A percentile compares a stretch with the other conserved stretches of the same genome.
phyloP scores from a whole-genome alignment of 64 coral and sea anemone genomes.

The Stichodactyla mertensii region DNA sequence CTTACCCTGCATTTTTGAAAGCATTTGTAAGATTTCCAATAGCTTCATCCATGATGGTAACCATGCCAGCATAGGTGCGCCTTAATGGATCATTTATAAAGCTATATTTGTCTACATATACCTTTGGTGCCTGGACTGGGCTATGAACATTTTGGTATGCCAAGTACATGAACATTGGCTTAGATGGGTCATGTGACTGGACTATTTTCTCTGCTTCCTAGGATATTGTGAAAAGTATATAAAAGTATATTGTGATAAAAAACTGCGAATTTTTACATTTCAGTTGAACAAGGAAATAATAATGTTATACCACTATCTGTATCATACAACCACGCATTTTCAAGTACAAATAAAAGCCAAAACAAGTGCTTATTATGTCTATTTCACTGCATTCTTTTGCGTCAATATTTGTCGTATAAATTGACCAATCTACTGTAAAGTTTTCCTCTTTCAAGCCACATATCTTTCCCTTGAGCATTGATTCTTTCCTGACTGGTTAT shows the following conservation, averaged over 20 bases:
- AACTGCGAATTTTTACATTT: background rate
- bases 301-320: too few species aligned
- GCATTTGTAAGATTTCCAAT: constrained; percentile 65
- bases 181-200: constrained; percentile 39
- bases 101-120: constrained; percentile 45
- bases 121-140: constrained; percentile 68
- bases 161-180: constrained; percentile 76
- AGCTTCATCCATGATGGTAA: constrained; percentile 73
- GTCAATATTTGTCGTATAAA: too few species aligned
- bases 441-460: too few species aligned
- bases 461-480: too few species aligned
- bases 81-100: constrained; percentile 52
- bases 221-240: background rate
- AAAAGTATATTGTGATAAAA: background rate
- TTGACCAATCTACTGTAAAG: too few species aligned
- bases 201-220: constrained; percentile 63
- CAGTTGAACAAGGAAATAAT: background rate
- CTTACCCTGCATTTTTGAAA: constrained; percentile 61
- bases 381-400: too few species aligned
- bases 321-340: too few species aligned
- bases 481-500: background rate
- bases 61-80: constrained; percentile 78
- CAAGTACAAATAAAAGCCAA: too few species aligned
- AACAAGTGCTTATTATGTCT: too few species aligned
- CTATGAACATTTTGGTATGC: constrained; percentile 80